These are phyloP conservation scores for Argyresthia albistria DNA, from an alignment of 2,888 invertebrate genomes.

Conservation along the genomic window DNA sequence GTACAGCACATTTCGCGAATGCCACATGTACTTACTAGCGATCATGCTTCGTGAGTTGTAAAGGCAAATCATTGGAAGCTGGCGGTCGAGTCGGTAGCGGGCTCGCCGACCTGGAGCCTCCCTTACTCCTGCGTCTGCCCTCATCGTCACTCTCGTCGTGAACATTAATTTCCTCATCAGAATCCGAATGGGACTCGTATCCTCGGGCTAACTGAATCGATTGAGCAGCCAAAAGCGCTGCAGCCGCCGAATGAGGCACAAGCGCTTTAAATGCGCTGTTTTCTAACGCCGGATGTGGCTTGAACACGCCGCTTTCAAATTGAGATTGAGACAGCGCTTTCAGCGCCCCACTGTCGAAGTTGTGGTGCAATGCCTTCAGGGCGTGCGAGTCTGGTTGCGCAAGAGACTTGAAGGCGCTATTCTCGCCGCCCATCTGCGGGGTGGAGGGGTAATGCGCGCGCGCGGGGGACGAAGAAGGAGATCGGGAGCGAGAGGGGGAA, in stretches of 20 bases:
- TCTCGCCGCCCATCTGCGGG: constrained; percentile 88
- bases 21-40: constrained; percentile 45
- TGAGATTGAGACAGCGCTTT: constrained; percentile 59
- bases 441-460: constrained; percentile 73
- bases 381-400: constrained; percentile 75
- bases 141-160: constrained; percentile 84
- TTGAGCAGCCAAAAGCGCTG: constrained; percentile 68
- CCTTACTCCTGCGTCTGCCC: constrained; percentile 47
- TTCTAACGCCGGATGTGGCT: constrained; percentile 75
- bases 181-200: constrained; percentile 71
- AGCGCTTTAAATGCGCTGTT: constrained; percentile 90
- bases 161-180: constrained; percentile 89
- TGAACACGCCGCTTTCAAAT: constrained; percentile 50
- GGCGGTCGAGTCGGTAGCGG: constrained; percentile 47
- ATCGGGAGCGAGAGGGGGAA: constrained; percentile 75
- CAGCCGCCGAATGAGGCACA: constrained; percentile 76
- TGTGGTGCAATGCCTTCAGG: constrained; percentile 69
- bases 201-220: constrained; percentile 58
- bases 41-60: constrained; percentile 82
- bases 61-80: constrained; percentile 67
- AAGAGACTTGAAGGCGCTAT: constrained; percentile 88
- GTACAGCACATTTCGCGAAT: too few species aligned
- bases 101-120: constrained; percentile 59
- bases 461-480: constrained; percentile 75
- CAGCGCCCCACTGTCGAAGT: constrained; percentile 70